Base-by-base conservation (phyloP, 2,113 vertebrate species). In the Lasiurus borealis region DNA sequence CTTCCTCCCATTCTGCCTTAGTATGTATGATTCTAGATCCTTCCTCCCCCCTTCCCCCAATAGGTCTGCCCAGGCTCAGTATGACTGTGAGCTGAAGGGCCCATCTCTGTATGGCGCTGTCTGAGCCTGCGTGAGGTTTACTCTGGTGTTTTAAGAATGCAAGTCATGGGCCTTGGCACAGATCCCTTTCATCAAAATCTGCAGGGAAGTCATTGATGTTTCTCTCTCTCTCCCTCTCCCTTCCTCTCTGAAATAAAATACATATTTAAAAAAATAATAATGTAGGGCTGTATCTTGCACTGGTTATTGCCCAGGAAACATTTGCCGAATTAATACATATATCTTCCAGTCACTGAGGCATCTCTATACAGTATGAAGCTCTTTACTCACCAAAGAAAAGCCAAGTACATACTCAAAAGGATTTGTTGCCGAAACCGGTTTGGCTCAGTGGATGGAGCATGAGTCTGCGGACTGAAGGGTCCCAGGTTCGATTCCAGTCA, bases 291-390 rank as follows among this genome's bases (percentile, higher is more conserved):
- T 73, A 44, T 71, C 31, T 85, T 85, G 21, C 21, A 50, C 75
- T 92, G 75, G 40, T 66, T 50, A 34, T 76, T 85, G 44, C 69
- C 88, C 57, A 85, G 48, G n/a, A 92, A 93, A 82, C 59, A 50
- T 91, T 85, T 57, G 52, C n/a, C 31, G 29, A 87, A 78, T 92
- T 92, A 94, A 92, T 40, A 88, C 84, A 80, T 71, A 36, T n/a
- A 85, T 88, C 44, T 90, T 77, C 27, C 15, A 91, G 69, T 76
- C 85, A 88, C 25, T 48, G 44, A 44, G 29, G 6, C 27, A 77
- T 96, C 27, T 46, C 6, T 73, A 6, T 34, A 23, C 9, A 75
- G 77, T 64, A 68, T 40, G 34, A 93, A 66, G 18, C 18, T 19
- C 25, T 69, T 62, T 21, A 77, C 25, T 78, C 62, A 85, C 48